Conservation (phyloP, 2,888 invertebrate genomes). For the Polydrusus cervinus region DNA sequence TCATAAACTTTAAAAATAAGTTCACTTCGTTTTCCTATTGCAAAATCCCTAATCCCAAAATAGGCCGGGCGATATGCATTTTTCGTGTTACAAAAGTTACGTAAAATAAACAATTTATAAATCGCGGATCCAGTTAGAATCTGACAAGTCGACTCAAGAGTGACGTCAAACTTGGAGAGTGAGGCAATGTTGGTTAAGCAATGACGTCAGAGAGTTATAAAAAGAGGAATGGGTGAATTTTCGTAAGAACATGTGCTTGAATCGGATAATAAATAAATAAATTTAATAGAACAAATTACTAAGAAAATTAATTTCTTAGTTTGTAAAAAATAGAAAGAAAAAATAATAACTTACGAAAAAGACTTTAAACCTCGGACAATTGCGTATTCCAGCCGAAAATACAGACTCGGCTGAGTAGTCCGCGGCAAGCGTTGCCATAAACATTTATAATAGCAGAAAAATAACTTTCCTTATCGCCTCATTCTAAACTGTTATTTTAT, state of each 20-base stretch:
- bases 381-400: too few relatives aligned
- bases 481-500: too few relatives aligned
- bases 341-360: too few relatives aligned
- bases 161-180: conserved; percentile 46
- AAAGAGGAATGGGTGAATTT: conserved; percentile 24
- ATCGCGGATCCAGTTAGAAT: conserved; percentile 30
- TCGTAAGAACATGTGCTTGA: background rate
- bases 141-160: conserved; percentile 44
- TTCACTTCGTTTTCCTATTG: conserved; percentile 13
- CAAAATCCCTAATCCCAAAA: conserved; percentile 21
- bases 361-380: too few relatives aligned
- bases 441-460: too few relatives aligned
- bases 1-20: background rate
- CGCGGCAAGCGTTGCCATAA: too few relatives aligned
- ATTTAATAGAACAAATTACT: too few relatives aligned
- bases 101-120: conserved; percentile 33
- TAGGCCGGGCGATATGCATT: conserved; percentile 8
- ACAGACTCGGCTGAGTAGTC: too few relatives aligned
- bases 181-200: conserved; percentile 30
- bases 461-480: too few relatives aligned
- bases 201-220: conserved; percentile 37
- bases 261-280: too few relatives aligned
- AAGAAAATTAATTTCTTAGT: too few relatives aligned
- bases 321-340: too few relatives aligned
- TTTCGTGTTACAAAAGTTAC: conserved; percentile 17